Percentiles rank a stretch among this genome's conserved stretches.
phyloP scores from a whole-genome alignment of 2,113 vertebrate genomes.

The Mohoua ochrocephala region DNA sequence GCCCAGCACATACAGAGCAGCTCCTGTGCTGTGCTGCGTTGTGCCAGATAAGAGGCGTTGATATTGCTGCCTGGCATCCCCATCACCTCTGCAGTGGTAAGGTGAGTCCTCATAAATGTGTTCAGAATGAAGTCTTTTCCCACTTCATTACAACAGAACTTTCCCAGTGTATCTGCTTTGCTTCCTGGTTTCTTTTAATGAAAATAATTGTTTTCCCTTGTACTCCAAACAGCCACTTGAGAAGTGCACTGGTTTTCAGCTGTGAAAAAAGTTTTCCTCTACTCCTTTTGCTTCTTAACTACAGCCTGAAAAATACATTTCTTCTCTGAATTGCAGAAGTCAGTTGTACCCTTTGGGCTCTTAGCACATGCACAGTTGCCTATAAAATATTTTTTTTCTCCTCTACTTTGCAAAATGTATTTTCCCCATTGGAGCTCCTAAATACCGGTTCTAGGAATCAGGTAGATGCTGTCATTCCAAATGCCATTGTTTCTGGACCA shows the following conservation, averaged over 20 bases:
- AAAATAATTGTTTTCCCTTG: neutral
- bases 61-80: neutral
- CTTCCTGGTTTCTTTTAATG: neutral
- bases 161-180: neutral
- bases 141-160: neutral
- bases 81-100: neutral
- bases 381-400: neutral
- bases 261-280: neutral
- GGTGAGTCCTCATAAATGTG: neutral
- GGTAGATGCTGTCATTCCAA: neutral
- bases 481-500: neutral
- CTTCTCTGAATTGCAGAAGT: neutral
- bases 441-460: neutral
- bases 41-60: neutral
- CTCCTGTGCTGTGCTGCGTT: neutral
- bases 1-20: neutral
- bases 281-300: neutral
- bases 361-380: neutral
- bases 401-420: neutral
- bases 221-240: neutral
- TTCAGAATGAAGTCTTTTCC: neutral
- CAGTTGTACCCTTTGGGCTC: neutral
- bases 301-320: neutral
- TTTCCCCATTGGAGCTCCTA: neutral
- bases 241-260: neutral